A percentile compares a stretch with the other conserved stretches of the same genome.
phyloP scores from a whole-genome alignment of 2,888 invertebrate species.

The Deladenus siricidicola region DNA sequence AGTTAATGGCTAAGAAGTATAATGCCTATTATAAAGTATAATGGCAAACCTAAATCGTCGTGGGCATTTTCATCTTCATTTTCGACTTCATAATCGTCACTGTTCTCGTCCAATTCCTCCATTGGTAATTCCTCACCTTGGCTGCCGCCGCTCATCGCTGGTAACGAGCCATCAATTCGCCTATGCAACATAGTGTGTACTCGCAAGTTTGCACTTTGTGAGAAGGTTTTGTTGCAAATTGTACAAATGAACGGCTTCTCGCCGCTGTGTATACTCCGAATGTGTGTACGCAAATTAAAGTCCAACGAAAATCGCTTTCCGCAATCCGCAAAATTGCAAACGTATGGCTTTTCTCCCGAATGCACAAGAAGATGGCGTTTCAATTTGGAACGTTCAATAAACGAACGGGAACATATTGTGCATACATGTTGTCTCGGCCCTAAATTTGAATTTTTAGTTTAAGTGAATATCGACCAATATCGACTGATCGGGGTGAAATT shows the following conservation, averaged over 20 bases:
- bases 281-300: slow-evolving; percentile 19
- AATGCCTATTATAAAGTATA: too few relatives aligned
- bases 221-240: slow-evolving; percentile 6
- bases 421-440: slow-evolving; percentile 20
- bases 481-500: too few relatives aligned
- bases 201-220: slow-evolving; percentile 10
- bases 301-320: slow-evolving; percentile 18
- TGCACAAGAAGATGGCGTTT: slow-evolving; percentile 18
- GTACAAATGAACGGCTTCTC: slow-evolving; percentile 10
- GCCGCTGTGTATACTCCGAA: slow-evolving; percentile 18
- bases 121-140: too few relatives aligned
- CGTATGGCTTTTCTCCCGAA: slow-evolving; percentile 17
- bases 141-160: too few relatives aligned
- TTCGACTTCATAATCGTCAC: too few relatives aligned
- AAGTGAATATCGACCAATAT: too few relatives aligned
- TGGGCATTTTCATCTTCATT: too few relatives aligned
- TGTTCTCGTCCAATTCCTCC: too few relatives aligned
- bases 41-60: too few relatives aligned
- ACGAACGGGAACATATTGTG: slow-evolving; percentile 13
- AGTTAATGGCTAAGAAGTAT: too few relatives aligned
- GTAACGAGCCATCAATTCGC: neutral
- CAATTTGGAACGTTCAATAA: slow-evolving; percentile 19
- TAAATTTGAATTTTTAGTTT: too few relatives aligned
- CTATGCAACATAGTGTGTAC: slow-evolving; percentile 4
- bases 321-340: slow-evolving; percentile 11